Evolutionary conservation across 2,797 vertebrate species (phyloP).

Genomic region (Sebastolobus alascanus): DNA sequence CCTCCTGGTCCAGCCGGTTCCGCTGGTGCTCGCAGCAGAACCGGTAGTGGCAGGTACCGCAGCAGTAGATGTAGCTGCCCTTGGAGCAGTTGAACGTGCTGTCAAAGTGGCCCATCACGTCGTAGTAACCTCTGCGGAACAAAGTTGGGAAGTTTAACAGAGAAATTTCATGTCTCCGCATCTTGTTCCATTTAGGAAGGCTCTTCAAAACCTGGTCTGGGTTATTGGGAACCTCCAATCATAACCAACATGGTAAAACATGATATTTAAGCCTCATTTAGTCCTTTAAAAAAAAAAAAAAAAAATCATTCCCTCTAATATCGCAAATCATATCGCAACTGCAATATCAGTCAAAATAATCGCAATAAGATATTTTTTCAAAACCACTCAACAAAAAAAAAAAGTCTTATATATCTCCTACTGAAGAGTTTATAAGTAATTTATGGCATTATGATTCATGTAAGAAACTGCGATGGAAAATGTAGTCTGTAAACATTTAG

Average conservation of each 20-base stretch:
- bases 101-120: slow-evolving; percentile 95
- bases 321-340: too few species aligned
- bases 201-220: not conserved
- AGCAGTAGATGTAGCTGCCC: slow-evolving; percentile 93
- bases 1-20: slow-evolving; percentile 90
- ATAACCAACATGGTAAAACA: not conserved
- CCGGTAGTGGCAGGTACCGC: slow-evolving; percentile 93
- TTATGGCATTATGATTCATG: not conserved
- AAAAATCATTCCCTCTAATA: too few species aligned
- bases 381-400: too few species aligned
- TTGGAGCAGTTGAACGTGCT: slow-evolving; percentile 93
- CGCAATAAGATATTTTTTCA: too few species aligned
- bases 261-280: not conserved
- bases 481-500: not conserved
- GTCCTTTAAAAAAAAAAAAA: not conserved
- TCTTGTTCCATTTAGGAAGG: not conserved
- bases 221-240: not conserved
- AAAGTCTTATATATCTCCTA: not conserved
- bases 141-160: not conserved
- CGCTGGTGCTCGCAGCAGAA: slow-evolving; percentile 94
- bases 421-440: slow-evolving; percentile 23
- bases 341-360: too few species aligned
- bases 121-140: slow-evolving; percentile 87
- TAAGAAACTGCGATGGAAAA: slow-evolving; percentile 37
- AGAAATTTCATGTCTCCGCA: not conserved